Conservation (phyloP, 2,113 vertebrate species). For the Sceloporus undulatus region DNA sequence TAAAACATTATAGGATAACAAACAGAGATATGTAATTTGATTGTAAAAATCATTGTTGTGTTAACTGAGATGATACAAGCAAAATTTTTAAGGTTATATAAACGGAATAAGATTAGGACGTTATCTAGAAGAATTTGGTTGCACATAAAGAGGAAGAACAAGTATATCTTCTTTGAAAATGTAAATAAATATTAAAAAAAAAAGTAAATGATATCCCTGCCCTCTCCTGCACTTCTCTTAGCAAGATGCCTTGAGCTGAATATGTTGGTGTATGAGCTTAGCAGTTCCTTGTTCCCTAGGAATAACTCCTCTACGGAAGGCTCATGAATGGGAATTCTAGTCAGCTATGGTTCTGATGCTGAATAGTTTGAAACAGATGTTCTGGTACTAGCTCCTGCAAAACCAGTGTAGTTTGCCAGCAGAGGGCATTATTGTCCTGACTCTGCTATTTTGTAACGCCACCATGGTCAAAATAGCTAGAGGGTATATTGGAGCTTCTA, state of each 20-base stretch:
- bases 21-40: too few species aligned
- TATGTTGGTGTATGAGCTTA: not conserved
- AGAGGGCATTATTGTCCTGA: not conserved
- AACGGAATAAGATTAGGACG: too few species aligned
- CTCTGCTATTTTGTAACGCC: not conserved
- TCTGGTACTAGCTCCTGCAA: not conserved
- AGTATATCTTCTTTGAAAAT: too few species aligned
- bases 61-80: too few species aligned
- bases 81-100: too few species aligned
- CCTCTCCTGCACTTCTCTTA: too few species aligned
- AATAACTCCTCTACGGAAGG: not conserved
- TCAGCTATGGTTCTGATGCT: not conserved
- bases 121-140: too few species aligned
- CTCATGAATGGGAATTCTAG: not conserved
- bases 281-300: not conserved
- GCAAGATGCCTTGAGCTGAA: not conserved
- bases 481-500: not conserved
- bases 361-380: not conserved
- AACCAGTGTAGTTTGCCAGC: not conserved
- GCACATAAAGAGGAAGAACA: too few species aligned
- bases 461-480: not conserved
- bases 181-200: too few species aligned
- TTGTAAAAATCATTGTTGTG: too few species aligned
- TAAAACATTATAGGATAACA: too few species aligned
- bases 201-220: too few species aligned